A percentile compares a stretch with the other conserved stretches of the same genome.
Evolutionary conservation across 2,888 invertebrate species (phyloP).

Genomic region (Drosophila koepferae): DNA sequence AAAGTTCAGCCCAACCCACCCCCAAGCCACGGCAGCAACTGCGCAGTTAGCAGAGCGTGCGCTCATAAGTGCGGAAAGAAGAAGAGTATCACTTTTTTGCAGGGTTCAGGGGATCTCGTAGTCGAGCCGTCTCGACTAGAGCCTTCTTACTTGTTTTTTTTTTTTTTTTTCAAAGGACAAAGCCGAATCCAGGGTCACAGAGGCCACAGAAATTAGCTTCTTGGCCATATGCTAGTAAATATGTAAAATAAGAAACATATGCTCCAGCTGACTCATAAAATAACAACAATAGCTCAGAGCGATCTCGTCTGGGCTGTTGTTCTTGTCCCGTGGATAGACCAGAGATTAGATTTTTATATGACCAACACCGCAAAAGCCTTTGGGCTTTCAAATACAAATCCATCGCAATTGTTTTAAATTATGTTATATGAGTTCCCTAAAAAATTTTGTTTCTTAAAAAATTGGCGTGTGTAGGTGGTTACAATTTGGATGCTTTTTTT

Average conservation of each 20-base stretch:
- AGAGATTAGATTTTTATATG: conserved; percentile 63
- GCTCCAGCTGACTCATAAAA: conserved; percentile 36
- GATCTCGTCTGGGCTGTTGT: conserved; percentile 11
- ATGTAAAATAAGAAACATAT: conserved; percentile 49
- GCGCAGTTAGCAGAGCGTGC: too few relatives aligned
- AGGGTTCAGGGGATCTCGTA: too few relatives aligned
- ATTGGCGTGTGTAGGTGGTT: conserved; percentile 66
- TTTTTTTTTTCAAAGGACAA: conserved; percentile 12
- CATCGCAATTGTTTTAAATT: conserved; percentile 74
- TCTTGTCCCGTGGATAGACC: conserved; percentile 2
- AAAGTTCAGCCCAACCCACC: too few relatives aligned
- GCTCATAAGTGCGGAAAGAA: too few relatives aligned
- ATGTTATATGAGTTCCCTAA: too few relatives aligned
- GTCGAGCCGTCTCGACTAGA: too few relatives aligned
- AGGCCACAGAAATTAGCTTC: conserved; percentile 21
- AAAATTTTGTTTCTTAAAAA: too few relatives aligned
- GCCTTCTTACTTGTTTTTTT: too few relatives aligned
- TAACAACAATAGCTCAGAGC: conserved; percentile 46
- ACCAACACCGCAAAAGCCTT: conserved; percentile 54
- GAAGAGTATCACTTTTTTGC: too few relatives aligned
- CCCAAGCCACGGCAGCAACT: too few relatives aligned
- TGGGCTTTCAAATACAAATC: conserved; percentile 66
- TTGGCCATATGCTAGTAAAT: conserved; percentile 17
- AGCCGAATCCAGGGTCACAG: neutral
- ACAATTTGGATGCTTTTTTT: conserved; percentile 35